Base-by-base conservation (phyloP, 2,113 vertebrate species). In the Hyaena hyaena region DNA sequence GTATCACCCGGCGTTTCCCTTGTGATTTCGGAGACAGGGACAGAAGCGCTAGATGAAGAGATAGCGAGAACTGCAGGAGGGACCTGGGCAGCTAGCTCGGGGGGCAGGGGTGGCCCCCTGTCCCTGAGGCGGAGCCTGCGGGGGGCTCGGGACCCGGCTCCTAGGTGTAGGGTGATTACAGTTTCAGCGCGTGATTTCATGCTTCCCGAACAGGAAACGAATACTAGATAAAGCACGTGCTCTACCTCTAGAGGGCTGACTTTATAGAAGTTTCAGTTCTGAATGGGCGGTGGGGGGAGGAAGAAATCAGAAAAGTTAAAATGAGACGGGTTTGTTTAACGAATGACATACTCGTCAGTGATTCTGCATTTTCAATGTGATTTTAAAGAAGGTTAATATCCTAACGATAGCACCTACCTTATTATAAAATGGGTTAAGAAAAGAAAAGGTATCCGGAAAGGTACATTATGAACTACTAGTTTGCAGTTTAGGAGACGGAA, bases 1-100 rank as follows among this genome's bases (percentile, higher is more conserved):
- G 99, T 33, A 99, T 99, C 99, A 99, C 99, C 97, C 99, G 99
- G 97, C 99, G 99, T 98, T 99, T 99, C 99, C 99, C 99, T 99
- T 99, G 99, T 98, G 99, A 98, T 99, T 99, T 99, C 99, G 99
- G 99, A 99, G 99, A 99, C 99, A 99, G 99, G 99, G 99, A 99
- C 99, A 99, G 99, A 99, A 99, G 99, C 98, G 99, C 98, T 99
- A 98, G 98, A 98, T 99, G 99, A 99, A 98, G 98, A 99, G 93
- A 99, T 45, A 98, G 98, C 53, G 95, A 97, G 96, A 98, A 96
- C 97, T 98, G 88, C 98, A 93, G 97, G 98, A 95, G 97, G 97
- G 97, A 96, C 97, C 73, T 7, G 39, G 69, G 73, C 24, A 76
- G n/a, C 53, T 81, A 3, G 50, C 53, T 55, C 10, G 3, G 33